Conservation (phyloP, 2,113 vertebrate species). For the Pardalotus punctatus region DNA sequence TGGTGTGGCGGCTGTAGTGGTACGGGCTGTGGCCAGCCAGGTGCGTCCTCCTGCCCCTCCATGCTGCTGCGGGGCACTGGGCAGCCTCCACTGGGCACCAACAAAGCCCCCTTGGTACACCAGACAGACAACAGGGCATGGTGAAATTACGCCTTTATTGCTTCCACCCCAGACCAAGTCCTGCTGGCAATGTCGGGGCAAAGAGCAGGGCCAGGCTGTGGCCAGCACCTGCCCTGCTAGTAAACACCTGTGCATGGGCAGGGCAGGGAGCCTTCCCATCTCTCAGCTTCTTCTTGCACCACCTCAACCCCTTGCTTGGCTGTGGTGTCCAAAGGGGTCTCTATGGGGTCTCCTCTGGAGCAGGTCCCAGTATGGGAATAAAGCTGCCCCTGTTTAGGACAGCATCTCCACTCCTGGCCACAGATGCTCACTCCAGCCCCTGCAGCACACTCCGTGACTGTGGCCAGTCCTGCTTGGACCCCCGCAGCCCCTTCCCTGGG, state of each 20-base stretch:
- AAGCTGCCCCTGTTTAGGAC: background rate
- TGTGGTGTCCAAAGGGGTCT: background rate
- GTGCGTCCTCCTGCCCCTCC: no score
- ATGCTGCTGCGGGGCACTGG: background rate
- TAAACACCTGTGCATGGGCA: no score
- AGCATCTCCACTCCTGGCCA: background rate
- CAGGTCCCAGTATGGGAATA: background rate
- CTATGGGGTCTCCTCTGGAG: background rate
- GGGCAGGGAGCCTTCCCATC: background rate
- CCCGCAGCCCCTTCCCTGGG: accelerated
- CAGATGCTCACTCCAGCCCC: accelerated
- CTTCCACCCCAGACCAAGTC: background rate
- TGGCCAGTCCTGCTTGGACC: background rate
- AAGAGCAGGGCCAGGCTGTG: background rate
- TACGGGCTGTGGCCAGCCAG: background rate
- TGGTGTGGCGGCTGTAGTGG: background rate
- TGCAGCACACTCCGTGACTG: accelerated
- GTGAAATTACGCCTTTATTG: constrained; percentile 1
- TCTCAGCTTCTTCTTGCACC: background rate
- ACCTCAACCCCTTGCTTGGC: accelerated
- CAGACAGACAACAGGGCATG: background rate
- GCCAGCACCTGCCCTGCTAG: background rate
- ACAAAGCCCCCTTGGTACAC: background rate
- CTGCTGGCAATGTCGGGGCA: background rate
- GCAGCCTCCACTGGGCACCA: background rate